phyloP scores from a whole-genome alignment of 2,113 vertebrate species.

The Oncorhynchus tshawytscha region DNA sequence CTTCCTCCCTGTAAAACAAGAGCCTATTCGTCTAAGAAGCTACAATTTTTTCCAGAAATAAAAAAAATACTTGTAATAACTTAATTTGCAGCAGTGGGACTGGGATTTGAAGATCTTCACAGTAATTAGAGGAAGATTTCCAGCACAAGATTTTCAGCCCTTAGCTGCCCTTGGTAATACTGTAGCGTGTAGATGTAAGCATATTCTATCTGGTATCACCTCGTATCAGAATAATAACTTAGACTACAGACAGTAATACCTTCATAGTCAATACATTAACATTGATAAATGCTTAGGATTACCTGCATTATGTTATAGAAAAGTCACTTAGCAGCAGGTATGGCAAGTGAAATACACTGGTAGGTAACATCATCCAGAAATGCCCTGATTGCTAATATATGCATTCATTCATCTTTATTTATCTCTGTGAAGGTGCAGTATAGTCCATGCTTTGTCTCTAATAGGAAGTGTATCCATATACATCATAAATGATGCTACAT shows the following conservation, averaged over 20 bases:
- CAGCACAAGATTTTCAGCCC: slow-evolving; percentile 59
- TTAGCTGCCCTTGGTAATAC: slow-evolving; percentile 51
- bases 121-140: slow-evolving; percentile 66
- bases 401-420: slow-evolving; percentile 17
- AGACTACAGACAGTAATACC: background rate
- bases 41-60: slow-evolving; percentile 71
- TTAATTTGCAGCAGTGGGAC: slow-evolving; percentile 52
- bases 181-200: background rate
- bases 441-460: slow-evolving; percentile 26
- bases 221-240: background rate
- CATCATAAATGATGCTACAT: background rate
- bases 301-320: background rate
- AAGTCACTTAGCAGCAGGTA: background rate
- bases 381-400: background rate
- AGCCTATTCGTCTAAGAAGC: slow-evolving; percentile 67
- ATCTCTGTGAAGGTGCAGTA: slow-evolving; percentile 6
- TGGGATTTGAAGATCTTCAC: slow-evolving; percentile 54
- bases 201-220: background rate
- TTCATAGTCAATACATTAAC: background rate
- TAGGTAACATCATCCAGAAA: background rate
- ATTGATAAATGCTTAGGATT: background rate
- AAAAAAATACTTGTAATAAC: slow-evolving; percentile 67
- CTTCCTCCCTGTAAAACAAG: slow-evolving; percentile 64
- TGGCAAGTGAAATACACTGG: slow-evolving; percentile 46
- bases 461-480: background rate